These are phyloP conservation scores for Falco rusticolus DNA, from an alignment of 2,797 vertebrate genomes.

Conservation along the genomic window DNA sequence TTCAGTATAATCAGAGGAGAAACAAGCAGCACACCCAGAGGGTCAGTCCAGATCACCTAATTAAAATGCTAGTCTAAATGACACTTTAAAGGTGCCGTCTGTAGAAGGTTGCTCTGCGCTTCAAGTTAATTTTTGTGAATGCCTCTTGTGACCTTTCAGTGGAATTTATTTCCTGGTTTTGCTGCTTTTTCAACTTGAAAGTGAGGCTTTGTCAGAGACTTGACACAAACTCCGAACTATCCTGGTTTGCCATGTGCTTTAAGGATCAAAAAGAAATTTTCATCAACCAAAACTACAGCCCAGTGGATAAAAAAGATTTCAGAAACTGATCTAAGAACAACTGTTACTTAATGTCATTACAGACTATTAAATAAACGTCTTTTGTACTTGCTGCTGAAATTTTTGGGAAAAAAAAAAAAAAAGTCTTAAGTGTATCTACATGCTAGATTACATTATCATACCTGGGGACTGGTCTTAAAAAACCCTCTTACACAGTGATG, in stretches of 20 bases:
- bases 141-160: not conserved
- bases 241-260: not conserved
- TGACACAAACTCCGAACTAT: not conserved
- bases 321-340: not conserved
- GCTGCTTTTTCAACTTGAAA: not conserved
- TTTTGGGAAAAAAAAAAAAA: too few species aligned
- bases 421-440: not conserved
- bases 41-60: not conserved
- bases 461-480: not conserved
- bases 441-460: not conserved
- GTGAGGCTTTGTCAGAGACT: not conserved
- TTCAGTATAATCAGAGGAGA: not conserved
- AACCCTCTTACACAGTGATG: not conserved
- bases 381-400: not conserved
- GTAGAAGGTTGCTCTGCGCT: not conserved
- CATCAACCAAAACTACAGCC: not conserved
- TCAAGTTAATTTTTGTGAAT: not conserved
- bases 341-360: not conserved
- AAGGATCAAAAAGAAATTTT: not conserved
- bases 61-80: not conserved
- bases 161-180: not conserved
- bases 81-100: not conserved
- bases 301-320: not conserved
- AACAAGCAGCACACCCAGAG: not conserved
- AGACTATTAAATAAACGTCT: not conserved